Evolutionary conservation across 2,113 vertebrate species (phyloP).

Genomic region (Macquaria ambigua): DNA sequence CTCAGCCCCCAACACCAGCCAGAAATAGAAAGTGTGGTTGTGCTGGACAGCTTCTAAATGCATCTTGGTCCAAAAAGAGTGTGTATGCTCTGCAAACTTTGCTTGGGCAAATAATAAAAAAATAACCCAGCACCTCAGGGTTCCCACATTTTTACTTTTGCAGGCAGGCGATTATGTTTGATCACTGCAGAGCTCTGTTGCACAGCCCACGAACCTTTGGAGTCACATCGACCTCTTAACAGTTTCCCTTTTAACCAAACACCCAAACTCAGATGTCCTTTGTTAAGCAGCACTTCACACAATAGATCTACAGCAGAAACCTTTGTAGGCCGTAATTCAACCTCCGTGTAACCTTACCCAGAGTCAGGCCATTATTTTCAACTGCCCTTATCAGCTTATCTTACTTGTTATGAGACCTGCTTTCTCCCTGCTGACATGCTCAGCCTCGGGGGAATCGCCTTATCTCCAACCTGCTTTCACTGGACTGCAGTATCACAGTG

Average conservation of each 20-base stretch:
- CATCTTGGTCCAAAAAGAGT: constrained; percentile 4
- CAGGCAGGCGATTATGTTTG: background rate
- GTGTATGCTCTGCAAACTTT: constrained; percentile 34
- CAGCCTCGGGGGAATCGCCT: background rate
- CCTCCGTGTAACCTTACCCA: constrained; percentile 25
- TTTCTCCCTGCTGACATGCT: constrained; percentile 26
- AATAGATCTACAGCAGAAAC: background rate
- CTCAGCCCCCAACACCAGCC: constrained; percentile 6
- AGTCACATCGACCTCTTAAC: background rate
- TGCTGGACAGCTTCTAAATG: constrained; percentile 17
- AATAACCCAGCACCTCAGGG: background rate
- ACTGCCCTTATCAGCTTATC: constrained; percentile 44
- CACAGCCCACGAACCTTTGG: background rate
- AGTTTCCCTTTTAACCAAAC: background rate
- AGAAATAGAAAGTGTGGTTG: constrained; percentile 45
- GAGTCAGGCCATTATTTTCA: constrained; percentile 21
- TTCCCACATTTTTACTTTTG: constrained; percentile 23
- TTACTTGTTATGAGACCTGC: constrained; percentile 22
- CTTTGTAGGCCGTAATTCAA: constrained; percentile 21
- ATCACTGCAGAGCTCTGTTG: background rate
- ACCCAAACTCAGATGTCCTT: background rate
- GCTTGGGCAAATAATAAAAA: constrained; percentile 17
- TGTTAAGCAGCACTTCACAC: constrained; percentile 2
- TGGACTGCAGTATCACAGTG: constrained; percentile 1
- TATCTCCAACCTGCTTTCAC: constrained; percentile 38